Evolutionary conservation across 2,888 invertebrate genomes (phyloP), one percentile per base, ranked within the genome.

Genomic region (Erannis defoliaria): DNA sequence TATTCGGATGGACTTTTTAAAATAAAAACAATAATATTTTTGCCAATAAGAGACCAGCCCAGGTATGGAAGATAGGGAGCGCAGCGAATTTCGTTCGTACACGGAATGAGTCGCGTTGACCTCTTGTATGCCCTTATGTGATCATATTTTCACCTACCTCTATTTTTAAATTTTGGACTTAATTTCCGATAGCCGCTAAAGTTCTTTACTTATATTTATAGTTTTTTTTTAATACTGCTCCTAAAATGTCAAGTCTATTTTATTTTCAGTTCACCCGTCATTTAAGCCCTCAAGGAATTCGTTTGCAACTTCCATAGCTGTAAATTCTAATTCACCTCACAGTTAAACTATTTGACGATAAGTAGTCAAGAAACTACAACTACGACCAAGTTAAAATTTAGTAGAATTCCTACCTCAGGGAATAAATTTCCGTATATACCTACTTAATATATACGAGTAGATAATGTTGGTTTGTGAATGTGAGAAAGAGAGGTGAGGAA

Each of bases 211-310:
- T 23, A 14, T 5, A 10, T 14, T 10, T 14, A 2, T 14, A 21
- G 12, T 5, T n/a, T 16, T 9, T 46, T 46, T 55, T 29, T 19
- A 40, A 12, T 40, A 33, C 48, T 33, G 29, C 48, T 10, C 16
- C 46, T 38, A 46, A 48, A 56, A 31, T 29, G 31, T 14, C 10
- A 48, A 48, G 21, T 46, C 56, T 42, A 37, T 43, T 29, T 19
- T 5, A n/a, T 45, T 50, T 55, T 61, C 60, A 31, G n/a, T 21
- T 26, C 18, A 8, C 23, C 40, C 23, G 26, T 62, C 62, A 53
- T 56, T 26, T 37, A 51, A 51, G 16, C 61, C 23, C 8, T 0
- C 21, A 31, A 18, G 29, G 23, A 38, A 49, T 50, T 26, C 31
- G 50, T 51, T 46, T 31, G 33, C 23, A 46, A 56, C 26, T 51